Percentiles rank a stretch among this genome's conserved stretches.
Evolutionary conservation across 2,888 invertebrate genomes (phyloP).

Genomic region (Malthinus flaveolus): DNA sequence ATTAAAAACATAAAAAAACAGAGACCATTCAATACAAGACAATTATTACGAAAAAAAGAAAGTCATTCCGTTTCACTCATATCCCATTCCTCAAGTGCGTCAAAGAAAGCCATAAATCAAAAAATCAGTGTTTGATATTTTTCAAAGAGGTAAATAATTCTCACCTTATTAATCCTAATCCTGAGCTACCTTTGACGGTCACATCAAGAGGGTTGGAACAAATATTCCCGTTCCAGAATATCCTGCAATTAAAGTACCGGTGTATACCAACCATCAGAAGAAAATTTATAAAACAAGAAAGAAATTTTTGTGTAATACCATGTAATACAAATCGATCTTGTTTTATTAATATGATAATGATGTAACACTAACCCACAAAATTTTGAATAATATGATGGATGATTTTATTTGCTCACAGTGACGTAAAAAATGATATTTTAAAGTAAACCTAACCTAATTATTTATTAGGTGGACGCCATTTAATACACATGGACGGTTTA

Average conservation of each 20-base stretch:
- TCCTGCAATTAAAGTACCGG: slow-evolving; percentile 2
- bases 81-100: background rate
- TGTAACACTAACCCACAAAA: background rate
- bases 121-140: slow-evolving; percentile 2
- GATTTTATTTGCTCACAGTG: too few species aligned
- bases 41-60: too few species aligned
- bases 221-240: slow-evolving; percentile 7
- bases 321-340: slow-evolving; percentile 3
- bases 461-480: too few species aligned
- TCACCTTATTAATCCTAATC: slow-evolving; percentile 7
- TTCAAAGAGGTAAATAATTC: slow-evolving; percentile 5
- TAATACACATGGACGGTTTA: too few species aligned
- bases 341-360: background rate
- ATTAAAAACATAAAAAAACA: too few species aligned
- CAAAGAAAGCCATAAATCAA: slow-evolving; percentile 5
- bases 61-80: background rate
- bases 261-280: background rate
- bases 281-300: background rate
- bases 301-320: background rate
- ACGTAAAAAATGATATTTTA: too few species aligned
- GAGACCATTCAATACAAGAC: too few species aligned
- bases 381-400: background rate
- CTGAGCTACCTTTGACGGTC: slow-evolving; percentile 7
- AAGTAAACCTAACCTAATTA: too few species aligned
- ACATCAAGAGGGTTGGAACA: slow-evolving; percentile 6